These are phyloP conservation scores for Tipula unca DNA, from an alignment of 2,888 invertebrate genomes.

Conservation along the genomic window DNA sequence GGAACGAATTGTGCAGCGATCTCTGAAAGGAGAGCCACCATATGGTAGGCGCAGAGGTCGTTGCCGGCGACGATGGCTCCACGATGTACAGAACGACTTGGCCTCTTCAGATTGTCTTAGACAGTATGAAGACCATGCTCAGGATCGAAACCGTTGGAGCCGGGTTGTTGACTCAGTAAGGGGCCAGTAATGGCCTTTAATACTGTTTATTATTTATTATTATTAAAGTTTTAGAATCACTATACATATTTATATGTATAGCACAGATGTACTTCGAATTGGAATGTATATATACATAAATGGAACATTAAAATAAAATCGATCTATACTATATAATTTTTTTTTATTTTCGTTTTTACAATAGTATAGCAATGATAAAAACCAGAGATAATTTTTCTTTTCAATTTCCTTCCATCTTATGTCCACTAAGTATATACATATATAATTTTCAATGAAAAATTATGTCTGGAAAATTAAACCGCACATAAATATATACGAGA, in stretches of 20 bases:
- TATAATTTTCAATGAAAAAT: background rate
- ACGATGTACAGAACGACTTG: too few species aligned
- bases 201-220: too few species aligned
- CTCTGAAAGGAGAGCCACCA: too few species aligned
- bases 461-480: background rate
- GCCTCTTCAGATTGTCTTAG: too few species aligned
- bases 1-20: too few species aligned
- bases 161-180: too few species aligned
- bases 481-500: background rate
- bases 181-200: too few species aligned
- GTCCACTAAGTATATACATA: background rate
- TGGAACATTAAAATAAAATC: background rate
- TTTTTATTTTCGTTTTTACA: background rate
- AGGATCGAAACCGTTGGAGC: too few species aligned
- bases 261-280: background rate
- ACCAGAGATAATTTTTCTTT: background rate
- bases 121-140: too few species aligned
- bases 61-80: too few species aligned
- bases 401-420: background rate
- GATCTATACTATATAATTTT: background rate
- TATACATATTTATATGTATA: background rate
- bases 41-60: too few species aligned
- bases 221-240: background rate
- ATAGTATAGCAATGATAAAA: background rate
- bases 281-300: background rate